Base-by-base conservation (phyloP, 2,888 invertebrate genomes). In the Rhorus exstirpatorius region DNA sequence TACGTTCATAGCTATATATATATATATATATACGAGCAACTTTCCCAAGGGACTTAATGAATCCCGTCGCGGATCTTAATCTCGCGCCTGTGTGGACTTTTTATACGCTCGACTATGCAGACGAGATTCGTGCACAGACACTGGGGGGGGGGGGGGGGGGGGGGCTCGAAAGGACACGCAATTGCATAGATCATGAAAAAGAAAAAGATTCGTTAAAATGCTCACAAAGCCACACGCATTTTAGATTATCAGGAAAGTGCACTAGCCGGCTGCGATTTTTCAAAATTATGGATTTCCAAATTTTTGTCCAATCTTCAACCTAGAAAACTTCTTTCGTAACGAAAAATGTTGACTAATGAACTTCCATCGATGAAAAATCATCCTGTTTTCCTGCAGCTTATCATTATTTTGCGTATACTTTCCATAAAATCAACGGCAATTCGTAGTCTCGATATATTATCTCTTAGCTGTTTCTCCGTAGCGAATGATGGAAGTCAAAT, bases 21-120 rank as follows among this genome's bases (percentile, higher is more conserved):
- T n/a, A n/a, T n/a, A n/a, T n/a, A n/a, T n/a, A n/a, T n/a, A 31
- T 6, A 6, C 6, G 46, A 67, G 67, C 41, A 55, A 72, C 35
- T 46, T 68, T 74, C 79, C 79, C 74, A 17, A 51, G 79, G 79
- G 79, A 79, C 68, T 74, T 79, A 68, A 79, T 79, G 79, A 79
- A 79, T 79, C 79, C 55, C 74, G 79, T 67, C 79, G 79, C 79
- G 79, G 79, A 79, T 79, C 79, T 79, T 79, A 74, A 79, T 79
- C 79, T 79, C 67, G 55, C 63, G 14, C 31, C 35, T 24, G 41
- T 24, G 67, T 60, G 74, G 41, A 79, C 49, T n/a, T n/a, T n/a
- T 41, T 65, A 60, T 74, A 74, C 74, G 26, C 55, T 17, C 51
- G 26, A 60, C 60, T 21, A 61, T 51, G 49, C 51, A 44, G n/a